Base-by-base conservation (phyloP, 2,888 invertebrate species). In the Pterostichus madidus region DNA sequence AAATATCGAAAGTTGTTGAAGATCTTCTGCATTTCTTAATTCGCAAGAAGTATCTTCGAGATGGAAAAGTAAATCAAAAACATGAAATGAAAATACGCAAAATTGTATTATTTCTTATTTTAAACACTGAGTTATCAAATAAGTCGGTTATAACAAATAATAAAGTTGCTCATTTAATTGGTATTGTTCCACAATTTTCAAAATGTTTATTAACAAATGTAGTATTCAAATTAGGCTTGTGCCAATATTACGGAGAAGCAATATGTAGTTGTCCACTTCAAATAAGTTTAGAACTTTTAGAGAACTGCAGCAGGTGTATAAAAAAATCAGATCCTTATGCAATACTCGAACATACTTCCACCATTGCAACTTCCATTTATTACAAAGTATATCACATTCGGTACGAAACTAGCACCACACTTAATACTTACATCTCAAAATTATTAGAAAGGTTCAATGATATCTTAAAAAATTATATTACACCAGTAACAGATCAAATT, bases 121-220 rank as follows among this genome's bases (percentile, higher is more conserved):
- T 83, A 4, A 83, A 83, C 24, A 83, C 83, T 0, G 77, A 83
- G 6, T 68, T 83, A 5, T 13, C 17, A 10, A 76, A 77, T 53
- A 83, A 64, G 49, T 31, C 59, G 7, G 11, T 49, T 11, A 46
- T 76, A 75, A 46, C 39, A 24, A 49, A 35, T 53, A 83, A 77
- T 39, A 75, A 77, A 39, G 15, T 68, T n/a, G 68, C 64, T 11
- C 83, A 83, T 77, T 83, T 83, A 52, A 35, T 77, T 11, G 77
- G 61, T 6, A 68, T 77, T 31, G 52, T 68, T 17, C 83, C 83
- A 15, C 59, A 76, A 24, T 68, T 83, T 52, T 77, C 83, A 4
- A 83, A 83, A 83, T 83, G 59, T 77, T 49, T 83, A 52, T 56
- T 83, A 31, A 53, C 68, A 17, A 64, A 49, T 53, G n/a, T 83